Evolutionary conservation across 2,113 vertebrate genomes (phyloP).

Genomic region (Labeo catla): DNA sequence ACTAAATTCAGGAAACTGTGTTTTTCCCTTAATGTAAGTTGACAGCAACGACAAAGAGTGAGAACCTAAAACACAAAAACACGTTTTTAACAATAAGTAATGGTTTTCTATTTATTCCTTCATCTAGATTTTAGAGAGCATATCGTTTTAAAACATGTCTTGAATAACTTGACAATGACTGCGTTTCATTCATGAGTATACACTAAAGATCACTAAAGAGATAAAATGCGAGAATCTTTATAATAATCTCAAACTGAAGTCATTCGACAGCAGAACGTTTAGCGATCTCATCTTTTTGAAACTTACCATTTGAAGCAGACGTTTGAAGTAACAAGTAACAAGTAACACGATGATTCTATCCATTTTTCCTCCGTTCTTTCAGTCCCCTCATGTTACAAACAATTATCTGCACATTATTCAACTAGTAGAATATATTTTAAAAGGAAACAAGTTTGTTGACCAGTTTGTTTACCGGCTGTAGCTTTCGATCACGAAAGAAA

Average conservation of each 20-base stretch:
- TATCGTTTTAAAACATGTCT: background rate
- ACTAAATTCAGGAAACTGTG: conserved; percentile 10
- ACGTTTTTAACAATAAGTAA: background rate
- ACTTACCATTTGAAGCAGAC: background rate
- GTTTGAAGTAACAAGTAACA: background rate
- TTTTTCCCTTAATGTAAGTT: background rate
- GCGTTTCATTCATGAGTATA: background rate
- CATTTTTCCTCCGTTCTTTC: background rate
- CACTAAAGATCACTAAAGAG: background rate
- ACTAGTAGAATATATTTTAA: background rate
- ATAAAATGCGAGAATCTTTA: background rate
- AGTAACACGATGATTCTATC: background rate
- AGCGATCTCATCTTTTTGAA: background rate
- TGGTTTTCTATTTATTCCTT: background rate
- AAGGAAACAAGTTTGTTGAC: background rate
- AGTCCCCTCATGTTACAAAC: background rate
- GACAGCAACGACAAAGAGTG: background rate
- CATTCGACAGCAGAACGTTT: too few relatives aligned
- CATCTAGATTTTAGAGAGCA: background rate
- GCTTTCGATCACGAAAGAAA: background rate
- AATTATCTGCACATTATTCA: background rate
- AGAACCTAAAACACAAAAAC: background rate
- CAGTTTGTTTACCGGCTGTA: background rate
- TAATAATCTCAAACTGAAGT: background rate
- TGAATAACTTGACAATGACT: background rate